phyloP scores from a whole-genome alignment of 2,888 invertebrate genomes.

The Pseudanteris insignis region DNA sequence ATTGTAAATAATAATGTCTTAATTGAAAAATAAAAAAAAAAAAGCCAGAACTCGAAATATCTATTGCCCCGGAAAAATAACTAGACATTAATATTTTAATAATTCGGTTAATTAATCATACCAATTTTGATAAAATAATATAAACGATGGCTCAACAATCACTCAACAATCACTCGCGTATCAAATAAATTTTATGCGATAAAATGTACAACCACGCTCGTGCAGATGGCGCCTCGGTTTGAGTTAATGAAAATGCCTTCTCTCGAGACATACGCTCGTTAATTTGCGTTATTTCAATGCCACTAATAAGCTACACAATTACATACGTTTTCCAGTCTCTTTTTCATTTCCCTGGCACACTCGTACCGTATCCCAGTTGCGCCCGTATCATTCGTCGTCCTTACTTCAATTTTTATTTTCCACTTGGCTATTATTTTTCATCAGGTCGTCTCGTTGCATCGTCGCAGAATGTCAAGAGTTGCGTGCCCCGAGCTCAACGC shows the following conservation, averaged over 20 bases:
- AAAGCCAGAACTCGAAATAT: too few species aligned
- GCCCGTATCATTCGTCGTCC: not conserved
- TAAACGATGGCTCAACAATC: too few species aligned
- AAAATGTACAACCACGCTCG: too few species aligned
- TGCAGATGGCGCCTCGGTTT: conserved; percentile 14
- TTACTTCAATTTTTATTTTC: not conserved
- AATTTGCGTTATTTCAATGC: conserved; percentile 34
- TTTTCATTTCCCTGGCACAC: not conserved
- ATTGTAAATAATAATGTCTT: too few species aligned
- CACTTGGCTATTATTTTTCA: not conserved
- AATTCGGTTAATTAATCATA: not conserved
- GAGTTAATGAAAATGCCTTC: conserved; percentile 11
- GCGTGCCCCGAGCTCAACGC: too few species aligned
- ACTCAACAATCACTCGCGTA: too few species aligned
- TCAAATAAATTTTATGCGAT: too few species aligned
- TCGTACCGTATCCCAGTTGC: not conserved
- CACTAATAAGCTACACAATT: conserved; percentile 41
- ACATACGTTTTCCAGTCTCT: conserved; percentile 21
- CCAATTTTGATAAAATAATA: not conserved
- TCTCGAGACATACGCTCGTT: conserved; percentile 43
- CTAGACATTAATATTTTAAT: too few species aligned
- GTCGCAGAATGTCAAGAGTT: too few species aligned
- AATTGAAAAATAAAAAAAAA: too few species aligned
- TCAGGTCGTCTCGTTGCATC: too few species aligned
- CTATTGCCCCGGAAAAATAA: too few species aligned